These are phyloP conservation scores for Hylomyscus alleni DNA, from an alignment of 2,797 vertebrate species.

Conservation along the genomic window DNA sequence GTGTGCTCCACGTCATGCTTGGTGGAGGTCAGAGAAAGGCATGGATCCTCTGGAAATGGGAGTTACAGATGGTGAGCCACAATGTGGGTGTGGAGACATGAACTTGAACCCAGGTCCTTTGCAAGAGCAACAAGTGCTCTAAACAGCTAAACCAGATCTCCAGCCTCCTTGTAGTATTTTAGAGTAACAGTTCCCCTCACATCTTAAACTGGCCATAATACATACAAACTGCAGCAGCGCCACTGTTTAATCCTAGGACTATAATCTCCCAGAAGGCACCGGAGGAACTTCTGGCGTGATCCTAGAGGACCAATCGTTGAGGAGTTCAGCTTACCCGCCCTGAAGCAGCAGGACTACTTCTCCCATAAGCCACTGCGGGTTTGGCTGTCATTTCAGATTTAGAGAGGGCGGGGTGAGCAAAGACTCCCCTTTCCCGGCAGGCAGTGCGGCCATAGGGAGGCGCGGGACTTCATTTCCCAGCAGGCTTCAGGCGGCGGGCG, in stretches of 20 bases:
- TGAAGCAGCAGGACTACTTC: not conserved
- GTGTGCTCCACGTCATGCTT: not conserved
- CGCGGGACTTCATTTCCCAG: slow-evolving; percentile 77
- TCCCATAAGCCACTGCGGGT: slow-evolving; percentile 58
- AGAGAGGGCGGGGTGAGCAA: not conserved
- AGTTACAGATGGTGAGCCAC: not conserved
- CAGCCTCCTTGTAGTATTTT: not conserved
- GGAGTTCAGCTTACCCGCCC: not conserved
- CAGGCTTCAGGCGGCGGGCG: slow-evolving; percentile 74
- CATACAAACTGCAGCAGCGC: not conserved
- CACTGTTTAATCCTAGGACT: not conserved
- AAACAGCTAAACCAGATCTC: not conserved
- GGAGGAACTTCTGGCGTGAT: not conserved
- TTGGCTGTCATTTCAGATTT: not conserved
- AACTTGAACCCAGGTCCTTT: not conserved
- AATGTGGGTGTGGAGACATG: not conserved
- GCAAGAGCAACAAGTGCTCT: not conserved
- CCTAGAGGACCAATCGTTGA: slow-evolving; percentile 24
- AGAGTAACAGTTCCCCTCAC: not conserved
- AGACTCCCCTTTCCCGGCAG: slow-evolving; percentile 71
- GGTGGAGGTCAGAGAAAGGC: not conserved
- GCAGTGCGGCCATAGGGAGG: slow-evolving; percentile 50
- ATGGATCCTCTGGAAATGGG: not conserved
- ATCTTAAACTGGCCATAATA: not conserved
- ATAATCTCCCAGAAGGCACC: slow-evolving; percentile 71